Base-by-base conservation (phyloP, 1,140 invertebrate species). In the Leptestheria dahalacensis region DNA sequence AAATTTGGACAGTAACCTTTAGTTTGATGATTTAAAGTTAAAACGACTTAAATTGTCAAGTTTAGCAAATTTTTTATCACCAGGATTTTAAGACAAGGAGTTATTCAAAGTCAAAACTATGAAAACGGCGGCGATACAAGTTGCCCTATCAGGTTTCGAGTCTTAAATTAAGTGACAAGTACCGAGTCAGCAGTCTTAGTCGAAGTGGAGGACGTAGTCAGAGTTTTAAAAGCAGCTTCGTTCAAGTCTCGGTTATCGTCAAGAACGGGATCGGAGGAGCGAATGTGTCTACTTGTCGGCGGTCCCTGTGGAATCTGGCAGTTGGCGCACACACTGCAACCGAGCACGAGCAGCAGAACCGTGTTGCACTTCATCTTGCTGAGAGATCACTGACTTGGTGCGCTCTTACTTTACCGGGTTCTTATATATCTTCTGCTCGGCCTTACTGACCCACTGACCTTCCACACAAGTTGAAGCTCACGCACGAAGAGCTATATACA, bases 371-470 rank as follows among this genome's bases (percentile, higher is more conserved):
- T 24, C 53, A 56, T 56, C 41, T 29, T 56, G 9, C 23, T 21
- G 58, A 48, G 23, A 41, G 48, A 26, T 50, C 47, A 26, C 49
- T 23, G 28, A 25, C 48, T 9, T n/a, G 15, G 11, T 29, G 29
- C 51, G 51, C 49, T 33, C 29, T 51, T 41, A n/a, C 21, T n/a
- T 23, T 33, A 18, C n/a, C 3, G 26, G 50, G 24, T 33, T 50
- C 58, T 24, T 52, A 60, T 50, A 52, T 60, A 60, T 28, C 58
- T 51, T 60, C 47, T 60, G 12, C 48, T 49, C 51, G 58, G 58
- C 58, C 58, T 60, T 49, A 60, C 50, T 60, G 58, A 60, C 58
- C 58, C 23, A 60, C 58, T 60, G 58, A 60, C 58, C 58, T 28
- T 55, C 52, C 20, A 23, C 25, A 11, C 25, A 6, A 54, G 33